Percentiles rank a stretch among this genome's conserved stretches.
Evolutionary conservation across 1,140 invertebrate species (phyloP).

Genomic region (Drosophila lowei): DNA sequence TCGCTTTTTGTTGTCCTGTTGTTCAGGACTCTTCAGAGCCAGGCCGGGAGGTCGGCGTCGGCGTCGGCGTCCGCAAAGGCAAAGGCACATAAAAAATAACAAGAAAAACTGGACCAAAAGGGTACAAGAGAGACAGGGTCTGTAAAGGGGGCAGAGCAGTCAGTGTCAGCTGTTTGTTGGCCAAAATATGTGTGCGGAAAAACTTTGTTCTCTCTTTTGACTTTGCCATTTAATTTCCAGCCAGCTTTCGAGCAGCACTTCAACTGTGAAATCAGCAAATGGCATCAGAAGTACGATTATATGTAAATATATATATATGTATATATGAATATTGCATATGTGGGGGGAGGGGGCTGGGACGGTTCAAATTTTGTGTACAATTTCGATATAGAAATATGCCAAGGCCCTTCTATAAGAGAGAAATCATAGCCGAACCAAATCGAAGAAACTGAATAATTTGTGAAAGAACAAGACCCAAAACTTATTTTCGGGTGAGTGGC

Average conservation of each 20-base stretch:
- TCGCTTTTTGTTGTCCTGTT: constrained; percentile 64
- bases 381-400: constrained; percentile 26
- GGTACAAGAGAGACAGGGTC: constrained; percentile 24
- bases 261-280: constrained; percentile 74
- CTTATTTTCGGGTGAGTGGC: constrained; percentile 11
- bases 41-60: no score
- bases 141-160: constrained; percentile 6
- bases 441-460: constrained; percentile 41
- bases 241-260: constrained; percentile 70
- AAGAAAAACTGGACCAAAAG: constrained; percentile 73
- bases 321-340: constrained; percentile 36
- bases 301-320: constrained; percentile 28
- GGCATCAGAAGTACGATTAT: constrained; percentile 33
- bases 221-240: constrained; percentile 70
- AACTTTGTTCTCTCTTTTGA: constrained; percentile 48
- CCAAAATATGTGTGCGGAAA: constrained; percentile 52
- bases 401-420: constrained; percentile 17
- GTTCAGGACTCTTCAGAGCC: background rate
- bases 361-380: constrained; percentile 44
- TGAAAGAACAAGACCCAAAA: constrained; percentile 18
- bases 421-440: constrained; percentile 28
- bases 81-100: constrained; percentile 53
- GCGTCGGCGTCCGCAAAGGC: background rate
- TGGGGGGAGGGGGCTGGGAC: background rate
- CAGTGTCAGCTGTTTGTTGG: constrained; percentile 59